Percentiles rank a stretch among this genome's conserved stretches.
Conservation (phyloP, 1,140 invertebrate species). For the Venturia canescens region DNA sequence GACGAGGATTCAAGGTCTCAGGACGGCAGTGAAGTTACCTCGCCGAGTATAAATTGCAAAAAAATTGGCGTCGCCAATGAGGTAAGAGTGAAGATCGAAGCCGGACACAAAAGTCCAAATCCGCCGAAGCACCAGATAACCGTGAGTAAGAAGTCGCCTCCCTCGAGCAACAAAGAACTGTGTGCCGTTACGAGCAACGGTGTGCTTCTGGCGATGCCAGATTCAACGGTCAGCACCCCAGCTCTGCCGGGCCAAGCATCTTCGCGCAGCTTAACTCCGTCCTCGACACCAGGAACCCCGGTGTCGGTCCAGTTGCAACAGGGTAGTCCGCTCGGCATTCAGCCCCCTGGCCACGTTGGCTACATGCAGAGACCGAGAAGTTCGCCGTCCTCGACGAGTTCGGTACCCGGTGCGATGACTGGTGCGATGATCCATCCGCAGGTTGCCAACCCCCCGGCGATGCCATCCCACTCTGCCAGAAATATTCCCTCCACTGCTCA, state of each 20-base stretch:
- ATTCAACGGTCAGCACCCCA: conserved; percentile 73
- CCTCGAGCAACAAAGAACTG: conserved; percentile 67
- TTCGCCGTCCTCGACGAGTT: conserved; percentile 72
- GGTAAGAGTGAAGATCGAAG: conserved; percentile 80
- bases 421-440: conserved; percentile 62
- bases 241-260: conserved; percentile 74
- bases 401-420: conserved; percentile 57
- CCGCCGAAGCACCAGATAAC: conserved; percentile 76
- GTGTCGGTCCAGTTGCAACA: conserved; percentile 78
- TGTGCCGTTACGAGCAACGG: conserved; percentile 74
- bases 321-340: conserved; percentile 73
- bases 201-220: conserved; percentile 72
- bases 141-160: conserved; percentile 71
- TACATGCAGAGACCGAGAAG: conserved; percentile 74
- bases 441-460: conserved; percentile 60
- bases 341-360: conserved; percentile 61
- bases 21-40: conserved; percentile 79
- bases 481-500: conserved; percentile 60
- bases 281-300: conserved; percentile 81
- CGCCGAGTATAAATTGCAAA: conserved; percentile 76
- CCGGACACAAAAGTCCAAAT: conserved; percentile 81
- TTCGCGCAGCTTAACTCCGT: conserved; percentile 81
- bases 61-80: conserved; percentile 67
- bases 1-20: conserved; percentile 86
- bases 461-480: conserved; percentile 64